These are phyloP conservation scores for Plecotus auritus DNA, from an alignment of 2,113 vertebrate species.

Conservation along the genomic window DNA sequence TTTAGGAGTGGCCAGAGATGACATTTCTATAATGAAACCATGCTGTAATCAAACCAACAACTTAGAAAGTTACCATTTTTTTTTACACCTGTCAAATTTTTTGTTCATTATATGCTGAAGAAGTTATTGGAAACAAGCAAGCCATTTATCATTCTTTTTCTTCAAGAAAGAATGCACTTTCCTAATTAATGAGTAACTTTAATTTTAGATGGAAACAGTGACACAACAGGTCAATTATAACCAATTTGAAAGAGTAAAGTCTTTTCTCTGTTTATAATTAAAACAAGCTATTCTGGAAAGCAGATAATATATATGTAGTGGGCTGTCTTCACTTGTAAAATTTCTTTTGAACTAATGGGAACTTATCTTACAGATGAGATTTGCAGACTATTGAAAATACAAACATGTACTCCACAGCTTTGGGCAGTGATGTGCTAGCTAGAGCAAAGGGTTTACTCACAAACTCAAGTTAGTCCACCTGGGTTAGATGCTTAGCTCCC, in stretches of 20 bases:
- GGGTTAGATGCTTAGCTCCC: background rate
- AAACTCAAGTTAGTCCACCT: background rate
- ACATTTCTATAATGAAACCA: conserved; percentile 19
- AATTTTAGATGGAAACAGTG: conserved; percentile 26
- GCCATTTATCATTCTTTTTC: conserved; percentile 12
- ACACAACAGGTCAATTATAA: background rate
- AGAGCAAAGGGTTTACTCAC: background rate
- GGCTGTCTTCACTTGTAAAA: background rate
- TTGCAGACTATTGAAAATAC: background rate
- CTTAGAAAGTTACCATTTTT: background rate
- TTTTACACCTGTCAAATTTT: background rate
- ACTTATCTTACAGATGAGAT: background rate
- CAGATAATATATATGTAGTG: background rate
- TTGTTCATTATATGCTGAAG: conserved; percentile 2
- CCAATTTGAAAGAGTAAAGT: background rate
- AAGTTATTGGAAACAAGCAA: background rate
- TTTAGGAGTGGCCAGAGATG: conserved; percentile 28
- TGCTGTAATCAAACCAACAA: conserved; percentile 24
- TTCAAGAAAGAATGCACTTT: conserved; percentile 30
- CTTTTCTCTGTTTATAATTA: background rate
- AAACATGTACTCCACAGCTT: background rate
- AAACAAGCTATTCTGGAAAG: conserved; percentile 13
- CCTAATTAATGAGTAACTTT: background rate
- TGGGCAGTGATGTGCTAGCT: background rate
- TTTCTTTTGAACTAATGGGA: conserved; percentile 4